Evolutionary conservation across 2,888 invertebrate species (phyloP), one percentile per base, ranked within the genome.

Genomic region (Drosophila anomalipes): DNA sequence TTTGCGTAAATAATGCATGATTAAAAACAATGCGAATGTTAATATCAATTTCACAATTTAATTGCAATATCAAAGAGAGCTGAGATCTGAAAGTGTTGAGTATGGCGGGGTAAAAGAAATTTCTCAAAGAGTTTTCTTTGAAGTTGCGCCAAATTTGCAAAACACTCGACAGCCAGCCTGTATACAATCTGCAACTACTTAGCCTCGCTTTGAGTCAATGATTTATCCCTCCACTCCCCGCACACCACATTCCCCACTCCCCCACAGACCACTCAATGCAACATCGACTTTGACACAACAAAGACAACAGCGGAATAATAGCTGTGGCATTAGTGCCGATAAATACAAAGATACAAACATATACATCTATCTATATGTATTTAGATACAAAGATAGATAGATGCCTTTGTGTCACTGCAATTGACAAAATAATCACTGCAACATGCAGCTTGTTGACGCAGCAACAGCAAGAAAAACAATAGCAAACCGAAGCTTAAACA

Each of bases 401-500:
- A 87, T 87, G 87, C 87, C 87, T 87, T 89, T 87, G 87, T 87
- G 87, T 87, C 89, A 86, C 82, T 79, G 88, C 88, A 88, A 91
- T 91, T 90, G 91, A 89, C 91, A 90, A 91, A 90, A 91, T 91
- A 91, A 91, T 90, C 90, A 90, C 86, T 79, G 88, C 79, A 75
- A 76, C 88, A 82, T 79, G 83, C 81, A 62, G 77, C 72, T 65
- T 67, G 66, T 69, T 66, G 77, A 63, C 70, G 70, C 80, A 71
- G 77, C 89, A 74, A 72, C 75, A 72, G 41, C 19, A 52, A 35
- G 59, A 81, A 28, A 28, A 28, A 57, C 72, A 59, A 12, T 47
- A 41, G 4, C 56, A 28, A 9, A 14, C 4, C 56, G 56, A 14
- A n/a, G 2, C 3, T 28, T n/a, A n/a, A 30, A 39, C n/a, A 57